Evolutionary conservation across 2,113 vertebrate species (phyloP), one percentile per base, ranked within the genome.

Genomic region (Ascaphus truei): DNA sequence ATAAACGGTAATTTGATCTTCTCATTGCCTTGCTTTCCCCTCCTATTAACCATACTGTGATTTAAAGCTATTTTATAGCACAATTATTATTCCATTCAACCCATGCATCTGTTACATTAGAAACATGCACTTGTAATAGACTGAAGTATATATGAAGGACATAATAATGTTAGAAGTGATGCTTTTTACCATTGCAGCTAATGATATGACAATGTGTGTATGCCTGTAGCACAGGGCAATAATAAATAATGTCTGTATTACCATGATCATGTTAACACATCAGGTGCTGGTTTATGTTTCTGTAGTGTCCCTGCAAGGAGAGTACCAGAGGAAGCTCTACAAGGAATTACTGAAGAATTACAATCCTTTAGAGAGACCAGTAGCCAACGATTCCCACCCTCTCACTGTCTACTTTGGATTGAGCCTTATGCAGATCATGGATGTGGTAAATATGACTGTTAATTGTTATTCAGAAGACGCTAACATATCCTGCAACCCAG

Each of bases 371-470:
- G 94, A 88, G 78, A 85, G 96, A 81, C 96, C 96, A 0, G 95
- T 99, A 60, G 81, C 75, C 58, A 96, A 98, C 37, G 96, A 98
- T 71, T 93, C 95, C 7, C 88, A 93, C 41, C 83, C 85, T 0
- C 93, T 99, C 65, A 95, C 92, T 0, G 93, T 99, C 18, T 79
- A 91, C 50, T 92, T 99, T 74, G 92, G 92, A 27, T 80, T 98
- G 58, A 94, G 80, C 75, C 91, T 99, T 63, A 92, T 92, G 89
- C 96, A 98, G 86, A 98, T 99, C 78, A 95, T 98, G 90, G 95
- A 99, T 51, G 93, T 99, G 94, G 96, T 98, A 76, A 78, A 92
- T 86, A 26, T 31, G n/a, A n/a, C n/a, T n/a, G n/a, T n/a, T n/a
- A n/a, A n/a, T n/a, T n/a, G n/a, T n/a, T n/a, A n/a, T n/a, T n/a